Evolutionary conservation across 2,113 vertebrate genomes (phyloP).

Genomic region (Daphoenositta chrysoptera): DNA sequence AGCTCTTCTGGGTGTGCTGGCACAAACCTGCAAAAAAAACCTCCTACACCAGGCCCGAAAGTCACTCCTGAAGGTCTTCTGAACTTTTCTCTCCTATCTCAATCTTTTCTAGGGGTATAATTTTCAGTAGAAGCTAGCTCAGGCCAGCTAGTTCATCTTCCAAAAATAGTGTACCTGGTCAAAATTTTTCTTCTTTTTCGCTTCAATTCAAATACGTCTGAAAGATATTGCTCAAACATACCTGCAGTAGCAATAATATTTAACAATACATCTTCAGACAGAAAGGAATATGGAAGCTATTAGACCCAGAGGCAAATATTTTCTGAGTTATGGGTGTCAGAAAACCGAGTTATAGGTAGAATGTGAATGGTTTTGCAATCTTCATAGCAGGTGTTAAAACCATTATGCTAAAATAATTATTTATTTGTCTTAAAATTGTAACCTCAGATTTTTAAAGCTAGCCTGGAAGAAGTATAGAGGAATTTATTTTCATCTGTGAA

Average conservation of each 20-base stretch:
- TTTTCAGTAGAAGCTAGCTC: neutral
- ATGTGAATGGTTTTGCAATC: slow-evolving; percentile 36
- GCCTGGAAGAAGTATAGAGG: neutral
- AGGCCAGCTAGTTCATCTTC: neutral
- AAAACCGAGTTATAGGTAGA: slow-evolving; percentile 30
- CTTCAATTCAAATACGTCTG: neutral
- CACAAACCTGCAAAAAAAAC: neutral
- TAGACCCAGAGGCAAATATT: slow-evolving; percentile 47
- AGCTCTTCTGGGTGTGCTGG: neutral
- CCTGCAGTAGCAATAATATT: slow-evolving; percentile 39
- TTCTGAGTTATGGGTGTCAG: slow-evolving; percentile 26
- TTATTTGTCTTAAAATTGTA: slow-evolving; percentile 40
- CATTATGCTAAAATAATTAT: slow-evolving; percentile 35
- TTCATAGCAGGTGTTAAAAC: slow-evolving; percentile 28
- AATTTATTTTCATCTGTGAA: neutral
- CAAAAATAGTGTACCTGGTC: neutral
- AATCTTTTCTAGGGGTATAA: neutral
- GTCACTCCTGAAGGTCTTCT: neutral
- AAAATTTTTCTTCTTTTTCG: neutral
- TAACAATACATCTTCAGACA: slow-evolving; percentile 3
- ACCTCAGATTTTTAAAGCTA: slow-evolving; percentile 9
- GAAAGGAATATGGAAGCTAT: slow-evolving; percentile 37
- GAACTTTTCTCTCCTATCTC: neutral
- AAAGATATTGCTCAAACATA: slow-evolving; percentile 14
- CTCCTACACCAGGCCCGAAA: neutral